Evolutionary conservation across 1,140 invertebrate species (phyloP).

Genomic region (Drosophila pseudoobscura): DNA sequence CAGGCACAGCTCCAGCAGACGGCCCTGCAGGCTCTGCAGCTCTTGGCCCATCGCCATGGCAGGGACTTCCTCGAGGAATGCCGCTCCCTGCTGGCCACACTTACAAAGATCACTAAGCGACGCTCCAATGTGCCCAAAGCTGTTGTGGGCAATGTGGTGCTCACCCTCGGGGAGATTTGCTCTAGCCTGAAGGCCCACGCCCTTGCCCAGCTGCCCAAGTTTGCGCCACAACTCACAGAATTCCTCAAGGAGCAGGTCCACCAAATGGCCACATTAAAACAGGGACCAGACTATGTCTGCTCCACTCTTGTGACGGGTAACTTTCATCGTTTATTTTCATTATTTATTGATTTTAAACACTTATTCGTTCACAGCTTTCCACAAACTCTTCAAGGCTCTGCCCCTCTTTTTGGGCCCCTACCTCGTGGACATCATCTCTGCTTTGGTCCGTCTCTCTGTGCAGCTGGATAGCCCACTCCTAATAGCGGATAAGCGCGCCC

Average conservation of each 20-base stretch:
- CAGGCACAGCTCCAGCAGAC: conserved; percentile 90
- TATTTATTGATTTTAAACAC: not conserved
- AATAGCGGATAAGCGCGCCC: conserved; percentile 84
- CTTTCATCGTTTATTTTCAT: not conserved
- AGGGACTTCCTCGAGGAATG: conserved; percentile 87
- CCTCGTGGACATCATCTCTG: conserved; percentile 89
- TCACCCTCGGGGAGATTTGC: conserved; percentile 92
- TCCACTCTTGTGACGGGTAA: conserved; percentile 87
- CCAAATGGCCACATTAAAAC: conserved; percentile 82
- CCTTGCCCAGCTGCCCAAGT: conserved; percentile 88
- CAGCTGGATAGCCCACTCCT: conserved; percentile 55
- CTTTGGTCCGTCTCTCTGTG: conserved; percentile 83
- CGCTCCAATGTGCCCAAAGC: conserved; percentile 87
- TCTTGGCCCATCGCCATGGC: conserved; percentile 89
- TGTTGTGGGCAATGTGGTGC: conserved; percentile 88
- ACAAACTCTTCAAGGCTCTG: conserved; percentile 92
- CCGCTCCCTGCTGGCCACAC: conserved; percentile 86
- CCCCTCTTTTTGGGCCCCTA: conserved; percentile 93
- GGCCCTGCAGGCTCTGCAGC: conserved; percentile 91
- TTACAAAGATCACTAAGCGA: conserved; percentile 86
- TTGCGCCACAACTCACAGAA: conserved; percentile 91
- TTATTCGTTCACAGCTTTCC: conserved; percentile 84
- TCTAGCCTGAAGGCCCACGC: conserved; percentile 89
- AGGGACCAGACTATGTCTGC: conserved; percentile 84
- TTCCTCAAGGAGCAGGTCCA: conserved; percentile 85